Evolutionary conservation across 2,113 vertebrate species (phyloP), one percentile per base, ranked within the genome.

Genomic region (Paradoxurus hermaphroditus): DNA sequence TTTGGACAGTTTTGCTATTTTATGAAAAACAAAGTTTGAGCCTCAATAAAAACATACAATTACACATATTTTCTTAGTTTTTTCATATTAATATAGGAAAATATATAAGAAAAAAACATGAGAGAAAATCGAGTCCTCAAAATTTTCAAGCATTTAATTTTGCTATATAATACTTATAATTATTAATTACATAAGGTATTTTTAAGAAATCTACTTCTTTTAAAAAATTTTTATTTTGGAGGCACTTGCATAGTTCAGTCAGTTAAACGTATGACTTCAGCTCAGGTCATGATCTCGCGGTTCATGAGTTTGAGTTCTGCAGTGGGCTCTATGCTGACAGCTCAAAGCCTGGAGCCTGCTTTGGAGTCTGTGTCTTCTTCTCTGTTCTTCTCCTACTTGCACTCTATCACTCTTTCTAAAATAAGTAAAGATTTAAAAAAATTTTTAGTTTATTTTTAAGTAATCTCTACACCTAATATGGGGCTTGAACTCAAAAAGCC

Each of bases 1-100:
- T 94, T 94, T 94, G 97, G 68, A 92, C 21, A 95, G 3, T 83
- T 92, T 95, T 92, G 5, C 8, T 94, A 46, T 68, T 86, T 91
- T 67, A 94, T 34, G 23, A 90, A 34, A 84, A 96, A 77, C 34
- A 95, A 77, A 88, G 62, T 86, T 90, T 83, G n/a, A 81, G 84
- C 63, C 19, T 87, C 23, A 90, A 65, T 62, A 51, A 34, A 94
- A 92, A 87, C 51, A 94, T 46, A 75, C 0, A 65, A 59, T 85
- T 88, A 85, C 94, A 13, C 9, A 36, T 68, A 72, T 44, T 88
- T 75, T 31, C 34, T 72, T 81, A 73, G 7, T 36, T 94, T 94
- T 31, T 81, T 1, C 83, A 51, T 83, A 56, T 91, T 97, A 59
- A 95, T 72, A 82, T 84, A 59, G 27, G 36, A 90, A 94, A 93